phyloP scores from a whole-genome alignment of 2,888 invertebrate species.

The Pollenia angustigena region DNA sequence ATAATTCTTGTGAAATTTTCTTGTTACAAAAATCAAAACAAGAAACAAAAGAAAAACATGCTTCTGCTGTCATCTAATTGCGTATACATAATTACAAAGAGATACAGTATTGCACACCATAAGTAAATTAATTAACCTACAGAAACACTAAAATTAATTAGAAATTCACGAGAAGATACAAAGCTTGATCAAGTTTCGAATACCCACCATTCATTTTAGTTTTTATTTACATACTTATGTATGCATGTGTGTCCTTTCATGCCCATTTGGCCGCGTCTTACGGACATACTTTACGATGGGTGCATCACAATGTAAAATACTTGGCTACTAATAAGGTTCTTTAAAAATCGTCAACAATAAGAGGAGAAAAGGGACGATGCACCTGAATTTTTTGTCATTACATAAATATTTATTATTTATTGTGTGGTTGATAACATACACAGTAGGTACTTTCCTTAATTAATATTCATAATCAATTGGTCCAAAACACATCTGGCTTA shows the following conservation, averaged over 20 bases:
- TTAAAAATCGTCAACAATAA: too few species aligned
- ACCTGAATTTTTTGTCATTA: too few species aligned
- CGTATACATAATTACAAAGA: conserved; percentile 42
- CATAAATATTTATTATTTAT: too few species aligned
- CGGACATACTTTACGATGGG: not conserved
- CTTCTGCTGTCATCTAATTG: conserved; percentile 48
- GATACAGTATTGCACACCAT: conserved; percentile 31
- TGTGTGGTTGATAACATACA: too few species aligned
- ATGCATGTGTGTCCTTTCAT: not conserved
- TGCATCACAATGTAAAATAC: not conserved
- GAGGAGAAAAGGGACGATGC: too few species aligned
- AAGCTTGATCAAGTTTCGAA: conserved; percentile 59
- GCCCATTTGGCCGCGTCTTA: not conserved
- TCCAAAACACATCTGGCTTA: too few species aligned
- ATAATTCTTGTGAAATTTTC: conserved; percentile 5
- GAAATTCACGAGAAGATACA: conserved; percentile 38
- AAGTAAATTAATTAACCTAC: conserved; percentile 50
- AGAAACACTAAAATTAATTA: conserved; percentile 23
- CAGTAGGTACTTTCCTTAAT: too few species aligned
- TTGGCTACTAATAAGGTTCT: too few species aligned
- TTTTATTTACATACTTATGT: too few species aligned
- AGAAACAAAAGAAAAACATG: conserved; percentile 35
- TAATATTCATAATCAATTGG: too few species aligned
- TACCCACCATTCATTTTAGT: not conserved
- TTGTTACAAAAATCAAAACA: not conserved